These are phyloP conservation scores for Drosophila pseudotalamancana DNA, from an alignment of 2,888 invertebrate species.

Conservation along the genomic window DNA sequence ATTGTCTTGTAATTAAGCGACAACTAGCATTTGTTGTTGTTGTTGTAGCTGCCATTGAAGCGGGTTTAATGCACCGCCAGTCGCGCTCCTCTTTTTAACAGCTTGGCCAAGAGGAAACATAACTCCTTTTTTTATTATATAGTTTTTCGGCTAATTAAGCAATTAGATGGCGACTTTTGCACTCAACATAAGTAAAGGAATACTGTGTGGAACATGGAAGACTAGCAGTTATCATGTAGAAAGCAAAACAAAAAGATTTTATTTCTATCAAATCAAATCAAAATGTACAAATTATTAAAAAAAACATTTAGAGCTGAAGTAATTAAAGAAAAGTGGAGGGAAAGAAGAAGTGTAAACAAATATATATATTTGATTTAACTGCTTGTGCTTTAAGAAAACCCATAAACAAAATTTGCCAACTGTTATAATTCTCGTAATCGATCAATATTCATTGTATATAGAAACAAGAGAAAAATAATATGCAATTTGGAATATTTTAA, in stretches of 20 bases:
- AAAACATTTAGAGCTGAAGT: too few relatives aligned
- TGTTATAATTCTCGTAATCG: too few relatives aligned
- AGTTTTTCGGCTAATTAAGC: slow-evolving; percentile 66
- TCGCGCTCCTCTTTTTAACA: slow-evolving; percentile 37
- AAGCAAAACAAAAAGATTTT: slow-evolving; percentile 5
- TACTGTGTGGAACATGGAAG: neutral
- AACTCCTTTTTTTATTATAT: slow-evolving; percentile 15
- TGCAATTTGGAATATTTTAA: too few relatives aligned
- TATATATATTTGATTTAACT: too few relatives aligned
- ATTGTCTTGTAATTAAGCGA: slow-evolving; percentile 68
- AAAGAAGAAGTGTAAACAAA: too few relatives aligned
- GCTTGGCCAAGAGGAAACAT: slow-evolving; percentile 41
- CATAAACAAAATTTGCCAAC: too few relatives aligned
- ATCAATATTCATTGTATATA: too few relatives aligned
- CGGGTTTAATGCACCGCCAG: slow-evolving; percentile 73
- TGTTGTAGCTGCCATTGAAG: slow-evolving; percentile 67
- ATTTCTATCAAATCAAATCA: too few relatives aligned
- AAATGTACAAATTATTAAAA: too few relatives aligned
- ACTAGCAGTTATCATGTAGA: neutral
- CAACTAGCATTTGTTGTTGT: slow-evolving; percentile 47
- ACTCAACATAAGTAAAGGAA: slow-evolving; percentile 15
- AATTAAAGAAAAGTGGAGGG: too few relatives aligned
- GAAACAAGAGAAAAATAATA: too few relatives aligned
- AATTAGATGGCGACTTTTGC: slow-evolving; percentile 68
- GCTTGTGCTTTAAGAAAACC: too few relatives aligned